Conservation (phyloP, 1,140 invertebrate genomes). For the Drosophila mauritiana region DNA sequence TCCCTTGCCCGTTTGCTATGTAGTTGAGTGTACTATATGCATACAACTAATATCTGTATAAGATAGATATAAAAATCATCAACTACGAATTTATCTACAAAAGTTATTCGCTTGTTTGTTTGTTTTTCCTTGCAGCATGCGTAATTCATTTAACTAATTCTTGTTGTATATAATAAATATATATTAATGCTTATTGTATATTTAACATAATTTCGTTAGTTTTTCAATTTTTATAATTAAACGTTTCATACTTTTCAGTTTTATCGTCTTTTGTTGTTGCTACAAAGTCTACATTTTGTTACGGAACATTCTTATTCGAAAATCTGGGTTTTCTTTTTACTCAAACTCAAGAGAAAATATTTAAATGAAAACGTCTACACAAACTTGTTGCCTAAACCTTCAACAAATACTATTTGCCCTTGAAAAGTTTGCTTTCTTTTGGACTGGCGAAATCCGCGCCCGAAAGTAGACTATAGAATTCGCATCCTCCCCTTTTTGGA, state of each 20-base stretch:
- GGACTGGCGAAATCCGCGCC: slow-evolving; percentile 46
- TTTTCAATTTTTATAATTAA: slow-evolving; percentile 39
- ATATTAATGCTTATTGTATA: slow-evolving; percentile 69
- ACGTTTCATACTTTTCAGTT: slow-evolving; percentile 77
- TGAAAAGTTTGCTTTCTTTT: slow-evolving; percentile 40
- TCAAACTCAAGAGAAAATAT: slow-evolving; percentile 34
- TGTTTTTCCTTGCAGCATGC: slow-evolving; percentile 41
- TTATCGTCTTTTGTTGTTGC: slow-evolving; percentile 80
- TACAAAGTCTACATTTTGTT: slow-evolving; percentile 80
- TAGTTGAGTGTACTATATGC: slow-evolving; percentile 51
- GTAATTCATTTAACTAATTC: slow-evolving; percentile 63
- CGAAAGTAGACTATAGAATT: slow-evolving; percentile 47
- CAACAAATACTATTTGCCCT: slow-evolving; percentile 16
- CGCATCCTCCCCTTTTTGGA: background rate
- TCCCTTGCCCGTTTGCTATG: slow-evolving; percentile 38
- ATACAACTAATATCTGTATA: slow-evolving; percentile 56
- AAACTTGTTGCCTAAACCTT: slow-evolving; percentile 56
- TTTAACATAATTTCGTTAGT: slow-evolving; percentile 72
- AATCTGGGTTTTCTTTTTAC: slow-evolving; percentile 38
- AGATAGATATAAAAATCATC: slow-evolving; percentile 76
- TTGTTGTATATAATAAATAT: slow-evolving; percentile 65
- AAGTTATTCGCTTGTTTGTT: slow-evolving; percentile 52
- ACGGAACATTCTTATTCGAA: slow-evolving; percentile 81
- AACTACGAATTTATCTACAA: slow-evolving; percentile 82
- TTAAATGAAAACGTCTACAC: slow-evolving; percentile 44